phyloP scores from a whole-genome alignment of 1,140 invertebrate species.

The Diabrotica virgifera region DNA sequence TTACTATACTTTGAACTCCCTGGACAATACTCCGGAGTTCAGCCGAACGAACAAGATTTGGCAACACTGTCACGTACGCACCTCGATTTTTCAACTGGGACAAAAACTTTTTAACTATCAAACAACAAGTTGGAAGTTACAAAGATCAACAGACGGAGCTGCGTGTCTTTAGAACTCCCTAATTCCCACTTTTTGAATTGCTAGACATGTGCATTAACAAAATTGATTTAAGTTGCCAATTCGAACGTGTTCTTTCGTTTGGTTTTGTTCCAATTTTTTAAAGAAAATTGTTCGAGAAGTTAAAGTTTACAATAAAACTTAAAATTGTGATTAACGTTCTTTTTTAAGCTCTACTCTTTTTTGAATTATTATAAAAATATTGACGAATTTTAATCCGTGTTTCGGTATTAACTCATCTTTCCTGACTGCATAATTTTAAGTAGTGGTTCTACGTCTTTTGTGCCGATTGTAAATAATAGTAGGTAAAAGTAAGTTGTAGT shows the following conservation, averaged over 20 bases:
- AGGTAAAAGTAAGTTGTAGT: no score
- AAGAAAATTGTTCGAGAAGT: no score
- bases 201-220: background rate
- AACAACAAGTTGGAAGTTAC: background rate
- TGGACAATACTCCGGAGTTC: background rate
- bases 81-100: conserved; percentile 1
- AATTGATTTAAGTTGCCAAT: conserved; percentile 1
- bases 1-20: background rate
- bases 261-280: no score
- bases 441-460: no score
- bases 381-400: no score
- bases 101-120: conserved; percentile 3
- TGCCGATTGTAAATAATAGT: no score
- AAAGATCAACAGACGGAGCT: background rate
- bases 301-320: no score
- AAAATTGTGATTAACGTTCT: no score
- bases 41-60: background rate
- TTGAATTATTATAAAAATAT: no score
- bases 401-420: no score
- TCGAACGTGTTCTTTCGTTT: background rate
- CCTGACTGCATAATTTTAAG: no score
- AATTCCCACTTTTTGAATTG: conserved; percentile 1
- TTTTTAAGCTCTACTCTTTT: no score
- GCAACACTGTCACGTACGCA: background rate
- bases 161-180: background rate